Conservation (phyloP, 1,140 invertebrate genomes). For the Cotesia chilonis region DNA sequence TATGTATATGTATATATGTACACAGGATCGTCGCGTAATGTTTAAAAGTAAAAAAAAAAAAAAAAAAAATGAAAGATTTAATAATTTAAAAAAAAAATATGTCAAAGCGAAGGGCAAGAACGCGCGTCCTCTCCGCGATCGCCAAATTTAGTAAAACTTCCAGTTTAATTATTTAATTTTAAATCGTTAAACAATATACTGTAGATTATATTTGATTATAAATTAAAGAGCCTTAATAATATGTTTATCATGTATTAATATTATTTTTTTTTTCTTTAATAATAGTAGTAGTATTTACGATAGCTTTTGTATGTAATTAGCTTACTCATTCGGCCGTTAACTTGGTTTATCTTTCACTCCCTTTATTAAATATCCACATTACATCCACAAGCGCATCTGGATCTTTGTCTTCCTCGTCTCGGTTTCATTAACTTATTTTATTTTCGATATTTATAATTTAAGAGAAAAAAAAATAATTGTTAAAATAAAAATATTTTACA, state of each 20-base stretch:
- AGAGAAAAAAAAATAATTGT: slow-evolving; percentile 17
- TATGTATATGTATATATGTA: slow-evolving; percentile 22
- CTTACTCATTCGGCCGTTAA: slow-evolving; percentile 55
- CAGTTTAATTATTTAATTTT: not conserved
- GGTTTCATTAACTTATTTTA: slow-evolving; percentile 19
- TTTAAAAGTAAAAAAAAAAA: not conserved
- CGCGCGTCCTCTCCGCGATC: slow-evolving; percentile 14
- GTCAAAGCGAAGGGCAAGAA: slow-evolving; percentile 8
- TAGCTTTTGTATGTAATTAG: slow-evolving; percentile 58
- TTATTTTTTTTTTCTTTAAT: slow-evolving; percentile 53
- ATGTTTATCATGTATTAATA: slow-evolving; percentile 52
- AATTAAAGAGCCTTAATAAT: slow-evolving; percentile 63
- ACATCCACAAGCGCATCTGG: slow-evolving; percentile 34
- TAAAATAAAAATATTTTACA: slow-evolving; percentile 34
- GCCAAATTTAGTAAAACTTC: not conserved
- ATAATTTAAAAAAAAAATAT: slow-evolving; percentile 6
- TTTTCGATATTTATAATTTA: too few relatives aligned
- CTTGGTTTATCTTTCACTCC: slow-evolving; percentile 39
- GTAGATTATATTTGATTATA: slow-evolving; percentile 62
- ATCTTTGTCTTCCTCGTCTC: slow-evolving; percentile 1
- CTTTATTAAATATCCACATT: slow-evolving; percentile 42
- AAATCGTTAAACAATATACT: slow-evolving; percentile 4
- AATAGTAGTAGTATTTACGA: slow-evolving; percentile 61
- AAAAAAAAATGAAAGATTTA: not conserved
- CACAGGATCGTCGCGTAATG: slow-evolving; percentile 17